Evolutionary conservation across 1,140 invertebrate species (phyloP).

Genomic region (Pseudomyrmex cubaensis): DNA sequence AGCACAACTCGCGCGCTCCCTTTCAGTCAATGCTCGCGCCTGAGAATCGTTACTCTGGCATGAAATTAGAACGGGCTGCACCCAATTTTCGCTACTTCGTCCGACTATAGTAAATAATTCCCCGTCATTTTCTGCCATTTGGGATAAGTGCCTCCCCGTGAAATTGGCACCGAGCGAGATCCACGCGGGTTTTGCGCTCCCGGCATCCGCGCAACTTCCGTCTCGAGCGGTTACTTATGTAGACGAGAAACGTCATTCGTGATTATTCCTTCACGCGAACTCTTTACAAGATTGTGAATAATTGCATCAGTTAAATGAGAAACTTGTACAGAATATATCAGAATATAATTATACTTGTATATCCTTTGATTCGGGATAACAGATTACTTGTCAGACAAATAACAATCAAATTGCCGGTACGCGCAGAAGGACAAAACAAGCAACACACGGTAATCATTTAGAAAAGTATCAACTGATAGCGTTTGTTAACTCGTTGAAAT

Average conservation of each 20-base stretch:
- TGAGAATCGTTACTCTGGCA: slow-evolving; percentile 73
- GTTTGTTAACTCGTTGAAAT: background rate
- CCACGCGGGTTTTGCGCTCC: slow-evolving; percentile 59
- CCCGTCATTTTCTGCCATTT: slow-evolving; percentile 78
- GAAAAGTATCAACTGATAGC: slow-evolving; percentile 25
- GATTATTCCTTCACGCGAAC: slow-evolving; percentile 7
- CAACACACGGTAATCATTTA: background rate
- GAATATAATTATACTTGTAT: too few species aligned
- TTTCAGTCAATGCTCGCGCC: slow-evolving; percentile 61
- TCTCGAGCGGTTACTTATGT: slow-evolving; percentile 20
- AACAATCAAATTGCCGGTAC: background rate
- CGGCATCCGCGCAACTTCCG: slow-evolving; percentile 20
- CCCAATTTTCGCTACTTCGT: slow-evolving; percentile 79
- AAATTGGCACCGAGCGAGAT: slow-evolving; percentile 71
- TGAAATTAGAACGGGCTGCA: slow-evolving; percentile 80
- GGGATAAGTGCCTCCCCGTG: slow-evolving; percentile 74
- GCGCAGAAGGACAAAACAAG: background rate
- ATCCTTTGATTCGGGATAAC: background rate
- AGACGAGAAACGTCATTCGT: background rate
- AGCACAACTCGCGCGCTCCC: slow-evolving; percentile 41
- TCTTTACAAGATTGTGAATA: background rate
- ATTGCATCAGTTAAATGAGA: background rate
- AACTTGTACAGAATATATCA: background rate
- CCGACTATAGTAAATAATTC: slow-evolving; percentile 78
- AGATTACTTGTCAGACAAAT: slow-evolving; percentile 13